These are phyloP conservation scores for Biston betularia DNA, from an alignment of 2,888 invertebrate species.

Conservation along the genomic window DNA sequence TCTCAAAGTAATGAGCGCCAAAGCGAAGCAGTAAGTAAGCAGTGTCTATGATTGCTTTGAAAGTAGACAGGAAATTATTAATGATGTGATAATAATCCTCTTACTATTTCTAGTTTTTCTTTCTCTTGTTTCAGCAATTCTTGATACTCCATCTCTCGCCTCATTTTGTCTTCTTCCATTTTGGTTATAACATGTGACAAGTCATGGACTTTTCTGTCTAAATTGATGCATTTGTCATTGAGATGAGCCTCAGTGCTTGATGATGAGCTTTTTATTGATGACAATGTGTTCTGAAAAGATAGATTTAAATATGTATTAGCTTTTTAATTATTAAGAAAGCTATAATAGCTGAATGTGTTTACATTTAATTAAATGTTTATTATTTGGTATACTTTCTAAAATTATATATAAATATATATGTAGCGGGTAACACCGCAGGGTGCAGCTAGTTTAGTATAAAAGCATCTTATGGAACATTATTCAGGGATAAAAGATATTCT, in stretches of 20 bases:
- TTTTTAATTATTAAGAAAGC: background rate
- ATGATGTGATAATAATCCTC: background rate
- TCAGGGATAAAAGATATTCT: too few species aligned
- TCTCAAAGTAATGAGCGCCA: too few species aligned
- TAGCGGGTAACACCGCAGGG: too few species aligned
- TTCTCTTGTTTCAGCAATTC: conserved; percentile 74
- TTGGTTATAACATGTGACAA: conserved; percentile 66
- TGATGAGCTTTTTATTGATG: conserved; percentile 65
- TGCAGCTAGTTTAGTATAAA: too few species aligned
- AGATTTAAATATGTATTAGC: background rate
- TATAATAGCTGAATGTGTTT: too few species aligned
- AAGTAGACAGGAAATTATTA: background rate
- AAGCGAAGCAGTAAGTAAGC: too few species aligned
- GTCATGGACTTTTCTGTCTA: conserved; percentile 76
- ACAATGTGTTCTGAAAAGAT: conserved; percentile 64
- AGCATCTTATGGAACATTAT: too few species aligned
- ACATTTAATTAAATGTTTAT: too few species aligned
- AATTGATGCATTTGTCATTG: conserved; percentile 73
- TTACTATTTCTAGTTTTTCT: conserved; percentile 71
- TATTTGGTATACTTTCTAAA: too few species aligned
- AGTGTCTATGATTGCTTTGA: background rate
- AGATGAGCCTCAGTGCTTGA: conserved; percentile 75
- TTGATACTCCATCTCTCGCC: conserved; percentile 69
- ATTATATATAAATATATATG: too few species aligned
- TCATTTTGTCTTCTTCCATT: conserved; percentile 76